Conservation (phyloP, 2,888 invertebrate species). For the Dinocampus coccinellae region DNA sequence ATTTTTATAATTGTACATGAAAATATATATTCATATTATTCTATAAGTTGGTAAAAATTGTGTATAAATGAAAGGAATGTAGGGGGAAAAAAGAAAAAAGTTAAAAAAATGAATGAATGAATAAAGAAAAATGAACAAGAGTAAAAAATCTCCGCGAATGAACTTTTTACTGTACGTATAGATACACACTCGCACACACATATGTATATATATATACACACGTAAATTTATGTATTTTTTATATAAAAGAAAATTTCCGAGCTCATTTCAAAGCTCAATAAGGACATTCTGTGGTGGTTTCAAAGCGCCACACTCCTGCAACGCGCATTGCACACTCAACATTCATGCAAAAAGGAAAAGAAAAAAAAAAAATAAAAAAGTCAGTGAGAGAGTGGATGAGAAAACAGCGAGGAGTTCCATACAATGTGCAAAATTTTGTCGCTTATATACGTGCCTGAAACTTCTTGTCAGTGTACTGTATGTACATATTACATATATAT, state of each 20-base stretch:
- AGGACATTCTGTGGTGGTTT: slow-evolving; percentile 25
- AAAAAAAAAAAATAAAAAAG: slow-evolving; percentile 23
- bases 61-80: too few relatives aligned
- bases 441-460: not conserved
- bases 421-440: slow-evolving; percentile 27
- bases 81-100: too few relatives aligned
- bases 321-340: not conserved
- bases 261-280: slow-evolving; percentile 24
- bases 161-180: not conserved
- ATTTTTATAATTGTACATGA: too few relatives aligned
- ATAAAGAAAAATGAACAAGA: too few relatives aligned
- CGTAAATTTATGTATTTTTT: not conserved
- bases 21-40: too few relatives aligned
- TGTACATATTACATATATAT: not conserved
- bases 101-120: too few relatives aligned
- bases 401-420: slow-evolving; percentile 28
- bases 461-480: not conserved
- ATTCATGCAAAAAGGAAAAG: slow-evolving; percentile 14
- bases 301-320: slow-evolving; percentile 2
- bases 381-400: not conserved
- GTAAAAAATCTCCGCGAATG: too few relatives aligned
- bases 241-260: slow-evolving; percentile 20
- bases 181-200: not conserved
- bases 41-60: too few relatives aligned
- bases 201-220: not conserved